Evolutionary conservation across 2,888 invertebrate genomes (phyloP).

Genomic region (Oscheius sp.): DNA sequence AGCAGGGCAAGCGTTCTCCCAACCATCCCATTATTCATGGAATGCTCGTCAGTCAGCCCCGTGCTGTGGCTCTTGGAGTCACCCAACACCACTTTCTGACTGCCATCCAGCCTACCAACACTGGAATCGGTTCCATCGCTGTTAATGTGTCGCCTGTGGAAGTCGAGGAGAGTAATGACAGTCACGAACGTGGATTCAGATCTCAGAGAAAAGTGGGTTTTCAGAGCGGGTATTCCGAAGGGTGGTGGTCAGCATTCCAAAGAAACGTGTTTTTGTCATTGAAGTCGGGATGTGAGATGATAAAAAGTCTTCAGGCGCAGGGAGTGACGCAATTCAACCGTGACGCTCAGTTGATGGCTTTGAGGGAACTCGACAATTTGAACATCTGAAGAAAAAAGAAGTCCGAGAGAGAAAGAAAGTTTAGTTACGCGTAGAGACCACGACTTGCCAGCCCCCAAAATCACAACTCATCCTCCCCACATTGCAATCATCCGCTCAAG

Average conservation of each 20-base stretch:
- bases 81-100: conserved; percentile 33
- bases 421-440: conserved; percentile 28
- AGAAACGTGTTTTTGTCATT: conserved; percentile 15
- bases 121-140: conserved; percentile 6
- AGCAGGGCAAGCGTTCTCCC: conserved; percentile 19
- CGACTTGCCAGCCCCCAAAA: background rate
- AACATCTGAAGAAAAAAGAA: background rate
- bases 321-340: conserved; percentile 28
- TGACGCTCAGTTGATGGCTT: conserved; percentile 20
- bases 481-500: conserved; percentile 30
- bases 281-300: background rate
- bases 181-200: conserved; percentile 21
- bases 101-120: conserved; percentile 22
- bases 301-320: conserved; percentile 5
- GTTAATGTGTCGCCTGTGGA: conserved; percentile 28
- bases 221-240: background rate
- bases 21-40: conserved; percentile 40
- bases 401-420: background rate
- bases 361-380: conserved; percentile 16
- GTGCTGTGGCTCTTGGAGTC: conserved; percentile 34
- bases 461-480: background rate
- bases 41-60: conserved; percentile 39
- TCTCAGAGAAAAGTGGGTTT: conserved; percentile 25
- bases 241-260: conserved; percentile 25
- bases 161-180: conserved; percentile 29